Conservation (phyloP, 2,888 invertebrate genomes). For the Oxyteleia sp. region DNA sequence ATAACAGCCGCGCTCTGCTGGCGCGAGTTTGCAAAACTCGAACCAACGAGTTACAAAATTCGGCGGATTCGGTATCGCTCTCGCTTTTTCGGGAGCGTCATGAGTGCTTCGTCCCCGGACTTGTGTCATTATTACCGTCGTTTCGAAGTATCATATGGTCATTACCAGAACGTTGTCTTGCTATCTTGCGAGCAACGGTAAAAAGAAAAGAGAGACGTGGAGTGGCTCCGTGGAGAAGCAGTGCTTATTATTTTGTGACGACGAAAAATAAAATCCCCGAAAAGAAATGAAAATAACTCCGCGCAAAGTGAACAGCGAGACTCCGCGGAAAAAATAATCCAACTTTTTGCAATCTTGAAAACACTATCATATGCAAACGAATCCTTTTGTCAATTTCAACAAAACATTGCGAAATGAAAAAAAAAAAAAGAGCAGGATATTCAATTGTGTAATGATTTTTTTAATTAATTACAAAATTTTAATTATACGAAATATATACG, state of each 20-base stretch:
- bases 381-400: conserved; percentile 17
- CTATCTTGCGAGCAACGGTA: conserved; percentile 3
- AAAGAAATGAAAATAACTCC: conserved; percentile 56
- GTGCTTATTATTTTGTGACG: conserved; percentile 58
- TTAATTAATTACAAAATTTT: too few relatives aligned
- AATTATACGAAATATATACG: too few relatives aligned
- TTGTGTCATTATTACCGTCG: conserved; percentile 25
- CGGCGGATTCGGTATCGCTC: background rate
- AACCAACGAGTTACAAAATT: background rate
- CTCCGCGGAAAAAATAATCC: conserved; percentile 32
- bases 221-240: conserved; percentile 26
- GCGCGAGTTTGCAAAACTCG: background rate
- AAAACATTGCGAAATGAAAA: too few relatives aligned
- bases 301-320: conserved; percentile 45
- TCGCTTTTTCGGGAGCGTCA: background rate
- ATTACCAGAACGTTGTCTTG: conserved; percentile 41
- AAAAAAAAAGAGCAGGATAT: too few relatives aligned
- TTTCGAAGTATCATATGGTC: conserved; percentile 35
- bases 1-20: background rate
- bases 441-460: too few relatives aligned
- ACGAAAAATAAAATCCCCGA: conserved; percentile 47
- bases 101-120: conserved; percentile 9
- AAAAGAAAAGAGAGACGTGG: conserved; percentile 25
- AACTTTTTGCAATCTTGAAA: conserved; percentile 22
- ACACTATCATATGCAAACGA: conserved; percentile 36